Evolutionary conservation across 1,140 invertebrate species (phyloP), one percentile per base, ranked within the genome.

Genomic region (Portunus trituberculatus): DNA sequence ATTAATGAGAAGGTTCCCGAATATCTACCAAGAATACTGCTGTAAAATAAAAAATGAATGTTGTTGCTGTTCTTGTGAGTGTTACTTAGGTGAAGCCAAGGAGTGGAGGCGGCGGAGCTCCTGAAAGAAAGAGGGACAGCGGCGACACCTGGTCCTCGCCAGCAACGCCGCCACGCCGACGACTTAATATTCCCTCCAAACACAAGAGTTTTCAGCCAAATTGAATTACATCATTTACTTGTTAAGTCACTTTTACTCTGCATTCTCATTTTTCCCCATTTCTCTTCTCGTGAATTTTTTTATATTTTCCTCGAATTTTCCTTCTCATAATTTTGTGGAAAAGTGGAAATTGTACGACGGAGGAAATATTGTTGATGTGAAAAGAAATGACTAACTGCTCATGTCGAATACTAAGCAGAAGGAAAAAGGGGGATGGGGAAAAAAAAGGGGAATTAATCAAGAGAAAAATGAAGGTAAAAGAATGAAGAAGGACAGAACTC

Each of bases 141-240:
- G 25, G 67, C 20, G 25, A 7, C n/a, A 8, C 20, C 67, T 0
- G 20, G 20, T 20, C 67, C 67, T n/a, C 67, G 25, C 67, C 67
- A 76, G 67, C 67, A 76, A 59, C 52, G 16, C 20, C 16, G n/a
- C 67, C 12, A 20, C 67, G 67, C n/a, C 67, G 67, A 1, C 20
- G 67, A 76, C 67, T 76, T 76, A 76, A 76, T 76, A 76, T 76
- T 76, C 67, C 16, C 67, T 76, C 20, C 67, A 76, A 76, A 76
- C 25, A 76, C 67, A 76, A 76, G 67, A 76, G 67, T 76, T 76
- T 76, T 76, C 67, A 76, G 67, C 4, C 67, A 76, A 76, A 76
- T 76, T 76, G 67, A 76, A 76, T 76, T 76, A 76, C 67, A 76
- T 76, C 67, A 76, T 76, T 76, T 76, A 76, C 67, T n/a, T 76